Evolutionary conservation across 2,888 invertebrate species (phyloP).

Genomic region (Mamestra brassicae): DNA sequence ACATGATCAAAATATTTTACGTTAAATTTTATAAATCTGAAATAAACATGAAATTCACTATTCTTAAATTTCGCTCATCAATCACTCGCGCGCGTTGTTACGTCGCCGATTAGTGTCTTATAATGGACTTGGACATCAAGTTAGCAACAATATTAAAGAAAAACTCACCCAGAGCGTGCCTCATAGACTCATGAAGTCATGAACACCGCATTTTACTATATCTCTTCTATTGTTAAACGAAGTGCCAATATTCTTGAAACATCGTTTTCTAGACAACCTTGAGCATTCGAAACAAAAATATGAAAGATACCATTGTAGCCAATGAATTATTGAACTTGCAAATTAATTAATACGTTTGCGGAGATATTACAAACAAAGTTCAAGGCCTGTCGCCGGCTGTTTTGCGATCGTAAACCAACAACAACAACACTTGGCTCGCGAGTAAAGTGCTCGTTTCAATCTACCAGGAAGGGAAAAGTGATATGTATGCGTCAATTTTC

Average conservation of each 20-base stretch:
- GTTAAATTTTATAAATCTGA: too few relatives aligned
- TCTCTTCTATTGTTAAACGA: constrained; percentile 24
- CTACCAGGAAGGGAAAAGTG: constrained; percentile 70
- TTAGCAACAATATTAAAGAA: constrained; percentile 29
- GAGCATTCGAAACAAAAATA: constrained; percentile 42
- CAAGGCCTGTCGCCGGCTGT: constrained; percentile 67
- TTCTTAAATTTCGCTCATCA: constrained; percentile 27
- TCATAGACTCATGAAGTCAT: constrained; percentile 24
- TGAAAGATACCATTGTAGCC: constrained; percentile 40
- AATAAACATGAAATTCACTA: constrained; percentile 16
- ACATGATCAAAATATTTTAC: too few relatives aligned
- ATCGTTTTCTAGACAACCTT: constrained; percentile 37
- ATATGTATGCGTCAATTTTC: constrained; percentile 64
- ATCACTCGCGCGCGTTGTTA: constrained; percentile 32
- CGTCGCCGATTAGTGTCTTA: constrained; percentile 13
- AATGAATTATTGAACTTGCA: constrained; percentile 62
- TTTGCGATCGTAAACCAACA: constrained; percentile 41
- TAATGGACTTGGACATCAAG: constrained; percentile 22
- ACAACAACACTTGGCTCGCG: constrained; percentile 30
- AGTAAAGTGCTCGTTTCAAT: constrained; percentile 33
- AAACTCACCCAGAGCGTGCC: constrained; percentile 53
- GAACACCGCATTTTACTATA: constrained; percentile 30
- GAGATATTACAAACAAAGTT: constrained; percentile 70
- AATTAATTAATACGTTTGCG: constrained; percentile 69
- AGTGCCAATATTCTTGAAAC: constrained; percentile 42